Evolutionary conservation across 2,113 vertebrate species (phyloP).

Genomic region (Helogale parvula): DNA sequence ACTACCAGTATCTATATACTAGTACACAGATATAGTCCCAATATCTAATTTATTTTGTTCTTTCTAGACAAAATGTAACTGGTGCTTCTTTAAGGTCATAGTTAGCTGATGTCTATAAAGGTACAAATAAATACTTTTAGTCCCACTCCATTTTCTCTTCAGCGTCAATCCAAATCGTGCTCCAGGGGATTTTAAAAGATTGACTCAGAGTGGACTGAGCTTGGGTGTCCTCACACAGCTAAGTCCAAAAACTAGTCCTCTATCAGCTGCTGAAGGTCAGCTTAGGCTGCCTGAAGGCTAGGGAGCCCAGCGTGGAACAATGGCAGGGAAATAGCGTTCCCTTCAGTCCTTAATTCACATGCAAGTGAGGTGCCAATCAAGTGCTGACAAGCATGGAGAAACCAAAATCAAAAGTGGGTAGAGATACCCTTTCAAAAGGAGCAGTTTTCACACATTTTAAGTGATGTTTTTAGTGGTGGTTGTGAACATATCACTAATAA

Average conservation of each 20-base stretch:
- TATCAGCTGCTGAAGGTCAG: constrained; percentile 77
- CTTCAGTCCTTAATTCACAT: constrained; percentile 81
- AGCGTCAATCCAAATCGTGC: constrained; percentile 51
- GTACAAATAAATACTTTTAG: constrained; percentile 47
- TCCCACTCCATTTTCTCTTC: constrained; percentile 48
- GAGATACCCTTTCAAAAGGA: constrained; percentile 71
- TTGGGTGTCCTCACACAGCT: constrained; percentile 52
- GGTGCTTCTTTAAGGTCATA: constrained; percentile 35
- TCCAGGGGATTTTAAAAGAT: constrained; percentile 52
- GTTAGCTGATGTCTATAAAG: neutral
- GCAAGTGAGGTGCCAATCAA: constrained; percentile 83
- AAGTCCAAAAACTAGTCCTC: constrained; percentile 61
- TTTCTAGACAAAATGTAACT: constrained; percentile 44
- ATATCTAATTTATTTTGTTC: constrained; percentile 40
- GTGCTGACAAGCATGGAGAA: constrained; percentile 82
- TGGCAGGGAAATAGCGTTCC: constrained; percentile 74
- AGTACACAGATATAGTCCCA: neutral
- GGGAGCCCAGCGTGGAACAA: constrained; percentile 72
- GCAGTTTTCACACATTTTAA: constrained; percentile 79
- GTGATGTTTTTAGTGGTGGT: constrained; percentile 64
- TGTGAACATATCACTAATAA: constrained; percentile 61
- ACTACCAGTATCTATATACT: neutral
- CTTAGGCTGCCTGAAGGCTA: constrained; percentile 75
- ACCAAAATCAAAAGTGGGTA: constrained; percentile 80
- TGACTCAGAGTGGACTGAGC: constrained; percentile 43